These are phyloP conservation scores for Tachina grossa DNA, from an alignment of 2,888 invertebrate species.

Conservation along the genomic window DNA sequence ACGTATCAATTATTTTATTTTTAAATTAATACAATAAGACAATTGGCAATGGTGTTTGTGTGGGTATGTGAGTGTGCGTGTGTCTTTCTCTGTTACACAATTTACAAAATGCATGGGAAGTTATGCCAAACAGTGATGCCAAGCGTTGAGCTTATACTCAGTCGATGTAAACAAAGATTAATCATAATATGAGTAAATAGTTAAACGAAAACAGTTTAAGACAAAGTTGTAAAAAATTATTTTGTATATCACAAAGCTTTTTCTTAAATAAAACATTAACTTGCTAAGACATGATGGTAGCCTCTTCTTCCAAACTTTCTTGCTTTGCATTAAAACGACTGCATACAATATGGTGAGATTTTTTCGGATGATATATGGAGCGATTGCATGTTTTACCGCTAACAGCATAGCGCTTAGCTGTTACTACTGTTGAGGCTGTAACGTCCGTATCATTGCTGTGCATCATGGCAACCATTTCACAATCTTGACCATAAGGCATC, in stretches of 20 bases:
- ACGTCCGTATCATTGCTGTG: conserved; percentile 69
- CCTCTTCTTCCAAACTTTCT: conserved; percentile 80
- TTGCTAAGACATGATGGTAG: conserved; percentile 54
- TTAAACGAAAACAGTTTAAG: neutral
- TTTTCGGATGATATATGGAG: conserved; percentile 23
- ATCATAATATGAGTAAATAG: neutral
- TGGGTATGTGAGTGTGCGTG: too few species aligned
- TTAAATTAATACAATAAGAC: conserved; percentile 49
- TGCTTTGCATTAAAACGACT: conserved; percentile 76
- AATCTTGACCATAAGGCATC: conserved; percentile 76
- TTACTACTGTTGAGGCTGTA: conserved; percentile 22
- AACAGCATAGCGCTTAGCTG: neutral
- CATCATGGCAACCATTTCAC: conserved; percentile 79
- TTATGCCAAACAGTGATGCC: neutral
- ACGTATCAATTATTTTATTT: conserved; percentile 34
- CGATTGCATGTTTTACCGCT: conserved; percentile 8
- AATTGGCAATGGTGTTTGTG: neutral
- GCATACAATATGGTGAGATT: conserved; percentile 36
- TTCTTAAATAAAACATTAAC: neutral
- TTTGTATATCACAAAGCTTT: neutral
- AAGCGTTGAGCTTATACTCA: neutral
- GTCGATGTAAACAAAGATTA: conserved; percentile 16
- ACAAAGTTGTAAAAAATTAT: conserved; percentile 2
- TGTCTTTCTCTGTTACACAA: conserved; percentile 19
- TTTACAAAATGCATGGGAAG: neutral